A percentile compares a stretch with the other conserved stretches of the same genome.
These are phyloP conservation scores for Mormoops blainvillei DNA, from an alignment of 2,113 vertebrate species.

Conservation along the genomic window DNA sequence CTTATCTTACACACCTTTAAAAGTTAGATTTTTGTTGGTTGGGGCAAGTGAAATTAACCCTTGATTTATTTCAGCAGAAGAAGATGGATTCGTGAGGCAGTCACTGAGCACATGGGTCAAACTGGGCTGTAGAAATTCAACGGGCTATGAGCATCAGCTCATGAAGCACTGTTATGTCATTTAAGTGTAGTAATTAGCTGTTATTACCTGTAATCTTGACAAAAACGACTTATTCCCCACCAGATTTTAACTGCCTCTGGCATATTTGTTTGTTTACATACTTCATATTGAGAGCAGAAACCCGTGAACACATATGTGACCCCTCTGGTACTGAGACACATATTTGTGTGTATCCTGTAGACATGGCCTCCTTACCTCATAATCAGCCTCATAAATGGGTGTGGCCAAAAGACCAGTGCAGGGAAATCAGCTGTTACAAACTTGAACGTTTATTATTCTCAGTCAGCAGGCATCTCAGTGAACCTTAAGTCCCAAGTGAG, in stretches of 20 bases:
- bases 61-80: slow-evolving; percentile 43
- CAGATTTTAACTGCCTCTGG: neutral
- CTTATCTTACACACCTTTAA: neutral
- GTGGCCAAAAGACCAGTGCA: neutral
- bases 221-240: neutral
- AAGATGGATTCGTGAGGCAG: neutral
- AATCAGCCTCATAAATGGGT: neutral
- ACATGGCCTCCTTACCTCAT: neutral
- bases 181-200: neutral
- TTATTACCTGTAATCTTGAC: neutral
- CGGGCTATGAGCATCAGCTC: neutral
- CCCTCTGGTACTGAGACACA: neutral
- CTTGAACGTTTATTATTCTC: neutral
- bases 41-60: neutral
- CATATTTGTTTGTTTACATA: neutral
- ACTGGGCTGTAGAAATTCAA: neutral
- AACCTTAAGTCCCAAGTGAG: neutral
- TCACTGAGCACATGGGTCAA: neutral
- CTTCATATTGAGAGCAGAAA: neutral
- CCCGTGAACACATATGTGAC: neutral
- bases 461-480: neutral
- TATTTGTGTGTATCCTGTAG: neutral
- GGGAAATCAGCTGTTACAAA: neutral
- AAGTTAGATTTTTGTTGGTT: neutral
- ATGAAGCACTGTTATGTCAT: neutral